Evolutionary conservation across 2,888 invertebrate genomes (phyloP).

Genomic region (Serrognathus titanus): DNA sequence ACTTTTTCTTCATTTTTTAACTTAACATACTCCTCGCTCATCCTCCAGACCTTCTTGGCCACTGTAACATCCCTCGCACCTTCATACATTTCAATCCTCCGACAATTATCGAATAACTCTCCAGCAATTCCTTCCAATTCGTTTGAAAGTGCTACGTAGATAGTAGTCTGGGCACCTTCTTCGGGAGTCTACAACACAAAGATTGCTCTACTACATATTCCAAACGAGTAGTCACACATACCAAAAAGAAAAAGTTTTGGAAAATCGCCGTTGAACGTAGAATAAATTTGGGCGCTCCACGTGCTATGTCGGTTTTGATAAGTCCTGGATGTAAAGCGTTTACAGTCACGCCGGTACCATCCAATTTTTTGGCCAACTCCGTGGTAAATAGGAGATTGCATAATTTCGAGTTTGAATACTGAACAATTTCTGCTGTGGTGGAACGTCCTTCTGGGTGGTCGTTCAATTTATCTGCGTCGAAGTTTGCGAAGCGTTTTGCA

Average conservation of each 20-base stretch:
- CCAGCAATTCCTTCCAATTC: slow-evolving; percentile 67
- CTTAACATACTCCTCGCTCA: slow-evolving; percentile 70
- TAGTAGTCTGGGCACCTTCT: slow-evolving; percentile 77
- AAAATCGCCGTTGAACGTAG: not conserved
- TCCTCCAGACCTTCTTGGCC: slow-evolving; percentile 78
- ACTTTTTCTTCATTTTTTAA: slow-evolving; percentile 59
- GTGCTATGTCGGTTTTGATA: slow-evolving; percentile 14
- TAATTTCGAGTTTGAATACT: slow-evolving; percentile 28
- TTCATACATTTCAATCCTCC: slow-evolving; percentile 27
- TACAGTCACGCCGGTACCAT: slow-evolving; percentile 27
- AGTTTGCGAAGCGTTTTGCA: slow-evolving; percentile 1
- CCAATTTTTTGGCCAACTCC: slow-evolving; percentile 29
- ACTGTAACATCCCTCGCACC: slow-evolving; percentile 40
- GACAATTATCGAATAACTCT: slow-evolving; percentile 78
- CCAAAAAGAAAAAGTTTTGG: not conserved
- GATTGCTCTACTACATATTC: not conserved
- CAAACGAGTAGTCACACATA: not conserved
- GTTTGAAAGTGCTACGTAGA: slow-evolving; percentile 73
- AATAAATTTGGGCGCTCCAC: not conserved
- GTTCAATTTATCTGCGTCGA: slow-evolving; percentile 3
- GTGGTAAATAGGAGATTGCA: slow-evolving; percentile 32
- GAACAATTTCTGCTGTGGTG: not conserved
- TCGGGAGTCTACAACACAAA: slow-evolving; percentile 55
- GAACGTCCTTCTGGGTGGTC: not conserved
- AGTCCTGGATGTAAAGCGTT: slow-evolving; percentile 36